phyloP scores from a whole-genome alignment of 1,140 invertebrate genomes.

The Asobara japonica region DNA sequence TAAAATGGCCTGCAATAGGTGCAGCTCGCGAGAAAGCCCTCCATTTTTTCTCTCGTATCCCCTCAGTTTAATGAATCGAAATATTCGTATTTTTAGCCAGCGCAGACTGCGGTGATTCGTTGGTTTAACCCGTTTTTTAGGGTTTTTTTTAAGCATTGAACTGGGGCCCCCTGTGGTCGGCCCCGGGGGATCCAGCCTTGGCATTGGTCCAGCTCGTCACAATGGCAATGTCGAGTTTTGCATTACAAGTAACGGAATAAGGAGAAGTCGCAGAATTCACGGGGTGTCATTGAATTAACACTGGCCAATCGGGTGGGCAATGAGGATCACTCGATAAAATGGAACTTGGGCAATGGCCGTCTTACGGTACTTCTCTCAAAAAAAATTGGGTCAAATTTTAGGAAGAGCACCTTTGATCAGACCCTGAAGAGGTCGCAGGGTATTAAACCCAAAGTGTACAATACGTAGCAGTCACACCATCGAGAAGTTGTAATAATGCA shows the following conservation, averaged over 20 bases:
- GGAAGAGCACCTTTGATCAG: too few relatives aligned
- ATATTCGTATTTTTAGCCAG: neutral
- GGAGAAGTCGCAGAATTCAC: constrained; percentile 34
- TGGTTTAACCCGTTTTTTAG: neutral
- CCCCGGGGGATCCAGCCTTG: constrained; percentile 32
- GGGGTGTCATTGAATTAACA: constrained; percentile 43
- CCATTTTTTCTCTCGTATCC: neutral
- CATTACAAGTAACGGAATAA: constrained; percentile 5
- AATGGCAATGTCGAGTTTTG: constrained; percentile 36
- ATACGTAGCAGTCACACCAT: too few relatives aligned
- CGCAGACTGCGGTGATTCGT: neutral
- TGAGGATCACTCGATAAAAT: neutral
- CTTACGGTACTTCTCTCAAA: too few relatives aligned
- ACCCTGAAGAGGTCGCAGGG: too few relatives aligned
- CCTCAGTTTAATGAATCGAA: neutral
- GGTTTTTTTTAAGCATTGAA: neutral
- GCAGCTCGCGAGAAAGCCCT: neutral
- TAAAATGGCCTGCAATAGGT: neutral
- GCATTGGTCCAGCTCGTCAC: constrained; percentile 52
- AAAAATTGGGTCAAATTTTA: neutral
- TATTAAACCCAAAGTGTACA: too few relatives aligned
- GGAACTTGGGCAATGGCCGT: constrained; percentile 13
- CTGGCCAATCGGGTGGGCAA: constrained; percentile 35
- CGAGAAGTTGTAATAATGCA: too few relatives aligned
- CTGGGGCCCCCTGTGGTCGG: neutral